Percentiles rank a stretch among this genome's conserved stretches.
These are phyloP conservation scores for Megalops atlanticus DNA, from an alignment of 2,113 vertebrate genomes.

Conservation along the genomic window DNA sequence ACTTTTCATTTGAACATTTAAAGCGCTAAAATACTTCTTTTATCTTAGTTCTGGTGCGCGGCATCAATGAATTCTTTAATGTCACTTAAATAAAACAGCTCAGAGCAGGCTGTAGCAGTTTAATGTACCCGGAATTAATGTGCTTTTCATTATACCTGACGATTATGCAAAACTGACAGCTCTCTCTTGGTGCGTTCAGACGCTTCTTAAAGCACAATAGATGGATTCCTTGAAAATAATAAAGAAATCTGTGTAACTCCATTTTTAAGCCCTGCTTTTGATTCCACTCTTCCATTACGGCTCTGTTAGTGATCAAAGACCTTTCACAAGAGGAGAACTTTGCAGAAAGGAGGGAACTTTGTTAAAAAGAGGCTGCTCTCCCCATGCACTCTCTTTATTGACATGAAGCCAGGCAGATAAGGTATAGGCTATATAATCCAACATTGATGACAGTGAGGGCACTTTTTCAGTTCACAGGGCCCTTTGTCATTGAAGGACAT, in stretches of 20 bases:
- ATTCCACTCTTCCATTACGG: constrained; percentile 20
- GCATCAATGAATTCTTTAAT: background rate
- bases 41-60: background rate
- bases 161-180: constrained; percentile 6
- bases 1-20: background rate
- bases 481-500: background rate
- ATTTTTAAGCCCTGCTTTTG: constrained; percentile 37
- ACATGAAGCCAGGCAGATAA: too few relatives aligned
- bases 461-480: background rate
- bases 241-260: constrained; percentile 22
- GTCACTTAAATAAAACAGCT: background rate
- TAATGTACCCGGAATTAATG: constrained; percentile 9
- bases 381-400: background rate
- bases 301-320: constrained; percentile 43
- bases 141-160: background rate
- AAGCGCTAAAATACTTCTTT: background rate
- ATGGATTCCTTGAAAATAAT: constrained; percentile 3
- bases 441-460: background rate
- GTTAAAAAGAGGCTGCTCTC: constrained; percentile 36
- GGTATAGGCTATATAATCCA: too few relatives aligned
- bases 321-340: constrained; percentile 30
- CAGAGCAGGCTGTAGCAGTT: background rate
- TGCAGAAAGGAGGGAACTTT: constrained; percentile 30
- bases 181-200: constrained; percentile 5
- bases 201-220: constrained; percentile 6